Conservation (phyloP, 2,888 invertebrate species). For the Alitta virens region DNA sequence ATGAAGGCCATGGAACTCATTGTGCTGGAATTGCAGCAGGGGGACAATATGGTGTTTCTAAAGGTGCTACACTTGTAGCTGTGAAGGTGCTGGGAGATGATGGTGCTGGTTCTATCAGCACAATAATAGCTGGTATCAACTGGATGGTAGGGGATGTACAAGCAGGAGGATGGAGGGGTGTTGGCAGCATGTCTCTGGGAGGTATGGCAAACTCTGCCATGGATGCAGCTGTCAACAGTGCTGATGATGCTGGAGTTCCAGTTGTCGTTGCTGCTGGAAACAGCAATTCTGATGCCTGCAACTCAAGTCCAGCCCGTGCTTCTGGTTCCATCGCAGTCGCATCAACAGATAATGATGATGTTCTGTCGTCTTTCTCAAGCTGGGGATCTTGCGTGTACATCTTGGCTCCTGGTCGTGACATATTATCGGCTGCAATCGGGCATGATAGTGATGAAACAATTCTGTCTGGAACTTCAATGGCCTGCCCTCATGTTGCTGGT, state of each 20-base stretch:
- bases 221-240: no score
- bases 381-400: constrained; percentile 21
- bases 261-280: constrained; percentile 10
- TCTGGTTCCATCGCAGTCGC: constrained; percentile 15
- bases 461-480: constrained; percentile 18
- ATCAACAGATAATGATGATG: constrained; percentile 1
- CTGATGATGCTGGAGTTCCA: constrained; percentile 3
- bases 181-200: no score
- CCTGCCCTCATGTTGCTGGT: no score
- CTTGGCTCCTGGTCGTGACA: constrained; percentile 17
- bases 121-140: neutral
- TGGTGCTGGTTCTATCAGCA: constrained; percentile 3
- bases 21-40: no score
- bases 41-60: no score
- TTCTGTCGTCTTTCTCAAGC: constrained; percentile 12
- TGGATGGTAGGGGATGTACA: constrained; percentile 5
- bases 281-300: constrained; percentile 5
- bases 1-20: constrained; percentile 18
- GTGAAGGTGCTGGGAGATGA: constrained; percentile 19
- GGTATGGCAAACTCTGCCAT: no score
- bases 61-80: constrained; percentile 11
- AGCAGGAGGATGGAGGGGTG: no score
- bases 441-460: neutral
- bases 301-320: neutral
- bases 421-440: constrained; percentile 6